Base-by-base conservation (phyloP, 2,113 vertebrate genomes). In the Cyprinodon variegatus region DNA sequence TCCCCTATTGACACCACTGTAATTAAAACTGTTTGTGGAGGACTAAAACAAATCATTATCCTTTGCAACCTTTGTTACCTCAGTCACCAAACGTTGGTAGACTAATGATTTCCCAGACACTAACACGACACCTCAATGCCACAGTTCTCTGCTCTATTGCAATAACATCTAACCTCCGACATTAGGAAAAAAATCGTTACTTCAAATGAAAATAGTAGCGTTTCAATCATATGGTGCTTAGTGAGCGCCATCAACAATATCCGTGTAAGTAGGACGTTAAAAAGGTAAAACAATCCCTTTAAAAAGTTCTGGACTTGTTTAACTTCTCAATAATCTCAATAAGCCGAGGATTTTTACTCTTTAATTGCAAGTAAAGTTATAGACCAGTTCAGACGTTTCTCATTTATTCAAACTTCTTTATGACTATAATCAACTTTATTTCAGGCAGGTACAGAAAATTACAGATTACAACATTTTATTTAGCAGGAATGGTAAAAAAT, bases 31-130 rank as follows among this genome's bases (percentile, higher is more conserved):
- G 53, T 82, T 65, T 81, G 59, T 76, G 59, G 70, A 41, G 20
- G 57, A 81, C 61, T 74, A 61, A 70, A 76, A 77, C 61, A 79
- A 67, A 66, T 76, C 46, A 1, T 62, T 85, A 50, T 74, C 66
- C 77, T 61, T 77, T 77, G 50, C 59, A 78, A 72, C 7, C 14
- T 20, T 68, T 53, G 70, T 72, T 73, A 74, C 22, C 50, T 57
- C n/a, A 57, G 50, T 57, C 20, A 57, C 50, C 50, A n/a, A 71
- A 36, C 57, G 86, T 72, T 79, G 63, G 82, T 69, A 68, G 72
- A 69, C 80, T 82, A 14, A 75, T 74, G 57, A 77, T 84, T 72
- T 80, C 68, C 76, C 39, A 66, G 12, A 38, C 61, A 86, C 76
- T 83, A 70, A 85, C 77, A 68, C 61, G 57, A 22, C 40, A 66